Percentiles rank a stretch among this genome's conserved stretches.
Conservation (phyloP, 2,888 invertebrate species). For the Cryptus armator region DNA sequence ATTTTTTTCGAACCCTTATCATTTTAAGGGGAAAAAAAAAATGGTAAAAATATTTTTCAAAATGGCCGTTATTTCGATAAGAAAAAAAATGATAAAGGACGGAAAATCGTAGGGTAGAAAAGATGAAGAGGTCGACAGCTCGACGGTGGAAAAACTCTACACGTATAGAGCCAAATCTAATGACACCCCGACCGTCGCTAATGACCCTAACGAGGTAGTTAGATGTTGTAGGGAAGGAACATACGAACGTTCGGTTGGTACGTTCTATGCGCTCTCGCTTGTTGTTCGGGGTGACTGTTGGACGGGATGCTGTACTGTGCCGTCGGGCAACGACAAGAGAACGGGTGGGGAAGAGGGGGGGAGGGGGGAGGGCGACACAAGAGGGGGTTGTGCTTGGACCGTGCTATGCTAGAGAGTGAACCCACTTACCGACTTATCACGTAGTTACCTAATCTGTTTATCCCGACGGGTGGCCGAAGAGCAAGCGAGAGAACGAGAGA, state of each 20-base stretch:
- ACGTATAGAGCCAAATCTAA: conserved; percentile 83
- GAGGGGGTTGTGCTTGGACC: conserved; percentile 66
- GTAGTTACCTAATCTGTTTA: conserved; percentile 86
- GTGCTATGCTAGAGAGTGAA: conserved; percentile 80
- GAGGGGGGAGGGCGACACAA: conserved; percentile 64
- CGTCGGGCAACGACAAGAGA: conserved; percentile 26
- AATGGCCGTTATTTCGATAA: too few species aligned
- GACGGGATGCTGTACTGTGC: conserved; percentile 59
- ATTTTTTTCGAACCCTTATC: neutral
- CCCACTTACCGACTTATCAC: conserved; percentile 85
- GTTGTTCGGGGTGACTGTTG: conserved; percentile 60
- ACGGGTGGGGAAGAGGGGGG: conserved; percentile 32
- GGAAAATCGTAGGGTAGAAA: neutral
- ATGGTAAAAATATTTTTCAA: too few species aligned
- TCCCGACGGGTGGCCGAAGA: conserved; percentile 79
- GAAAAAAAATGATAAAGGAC: neutral
- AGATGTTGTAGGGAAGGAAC: conserved; percentile 82
- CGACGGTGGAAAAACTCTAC: conserved; percentile 79
- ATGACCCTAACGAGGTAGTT: conserved; percentile 85
- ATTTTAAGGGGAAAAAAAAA: neutral
- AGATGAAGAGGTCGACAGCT: conserved; percentile 51
- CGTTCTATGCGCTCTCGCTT: conserved; percentile 46
- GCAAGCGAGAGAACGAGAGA: conserved; percentile 65
- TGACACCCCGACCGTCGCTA: conserved; percentile 85
- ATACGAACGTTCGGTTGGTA: conserved; percentile 77